Conservation (phyloP, 2,797 vertebrate genomes). For the Lophius americanus region DNA sequence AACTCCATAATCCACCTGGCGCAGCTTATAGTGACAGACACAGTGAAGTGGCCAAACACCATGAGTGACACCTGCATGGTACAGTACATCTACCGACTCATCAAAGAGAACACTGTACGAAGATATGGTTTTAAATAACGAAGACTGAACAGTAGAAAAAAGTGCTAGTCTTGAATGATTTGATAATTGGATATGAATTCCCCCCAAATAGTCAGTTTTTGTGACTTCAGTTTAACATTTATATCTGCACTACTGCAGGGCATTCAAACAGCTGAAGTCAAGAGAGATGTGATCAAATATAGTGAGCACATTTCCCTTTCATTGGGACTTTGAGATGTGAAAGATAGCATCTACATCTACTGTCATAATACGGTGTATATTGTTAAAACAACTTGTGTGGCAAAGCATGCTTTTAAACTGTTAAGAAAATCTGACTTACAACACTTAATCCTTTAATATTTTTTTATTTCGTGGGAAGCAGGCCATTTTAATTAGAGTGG, state of each 20-base stretch:
- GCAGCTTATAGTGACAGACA: slow-evolving; percentile 89
- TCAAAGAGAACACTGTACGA: background rate
- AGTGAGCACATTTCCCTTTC: background rate
- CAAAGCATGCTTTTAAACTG: no score
- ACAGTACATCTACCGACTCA: slow-evolving; percentile 29
- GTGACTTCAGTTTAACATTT: background rate
- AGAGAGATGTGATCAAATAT: no score
- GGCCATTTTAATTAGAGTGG: no score
- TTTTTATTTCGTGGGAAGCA: no score
- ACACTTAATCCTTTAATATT: background rate
- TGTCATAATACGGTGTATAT: no score
- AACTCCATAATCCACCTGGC: slow-evolving; percentile 95
- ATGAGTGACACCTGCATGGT: slow-evolving; percentile 91
- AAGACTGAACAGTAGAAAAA: no score
- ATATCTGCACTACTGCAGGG: background rate
- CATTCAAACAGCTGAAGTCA: background rate
- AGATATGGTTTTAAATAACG: background rate
- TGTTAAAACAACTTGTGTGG: no score
- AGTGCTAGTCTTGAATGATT: no score
- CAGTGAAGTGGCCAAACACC: slow-evolving; percentile 89
- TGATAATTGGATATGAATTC: no score
- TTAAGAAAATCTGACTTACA: no score
- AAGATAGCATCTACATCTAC: no score
- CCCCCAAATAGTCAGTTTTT: background rate
- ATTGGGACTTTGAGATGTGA: background rate